Evolutionary conservation across 2,888 invertebrate species (phyloP).

Genomic region (Drosophila percnosoma): DNA sequence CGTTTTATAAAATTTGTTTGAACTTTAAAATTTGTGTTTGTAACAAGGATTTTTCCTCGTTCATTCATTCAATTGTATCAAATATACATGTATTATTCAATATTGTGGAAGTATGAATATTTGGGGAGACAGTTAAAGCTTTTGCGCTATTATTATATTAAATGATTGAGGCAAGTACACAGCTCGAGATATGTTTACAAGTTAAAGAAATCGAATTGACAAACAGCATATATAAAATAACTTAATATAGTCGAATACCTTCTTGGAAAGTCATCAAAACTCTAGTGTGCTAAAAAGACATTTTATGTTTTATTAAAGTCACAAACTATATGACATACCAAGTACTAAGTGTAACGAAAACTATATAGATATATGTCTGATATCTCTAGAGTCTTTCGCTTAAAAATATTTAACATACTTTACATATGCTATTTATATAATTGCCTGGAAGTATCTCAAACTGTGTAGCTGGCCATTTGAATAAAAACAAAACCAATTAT

Average conservation of each 20-base stretch:
- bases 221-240: neutral
- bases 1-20: constrained; percentile 33
- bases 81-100: constrained; percentile 17
- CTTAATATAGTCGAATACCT: neutral
- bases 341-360: neutral
- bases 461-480: constrained; percentile 17
- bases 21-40: constrained; percentile 31
- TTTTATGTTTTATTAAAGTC: neutral
- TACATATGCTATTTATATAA: neutral
- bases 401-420: neutral
- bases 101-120: constrained; percentile 12
- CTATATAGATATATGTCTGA: neutral
- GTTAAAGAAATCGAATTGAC: neutral
- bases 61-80: constrained; percentile 29
- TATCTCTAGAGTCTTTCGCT: neutral
- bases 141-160: constrained; percentile 14
- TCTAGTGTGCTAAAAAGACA: neutral
- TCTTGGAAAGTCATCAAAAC: neutral
- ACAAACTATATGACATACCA: neutral
- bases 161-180: constrained; percentile 10
- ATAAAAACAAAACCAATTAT: neutral
- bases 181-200: constrained; percentile 19
- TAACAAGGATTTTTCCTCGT: constrained; percentile 26
- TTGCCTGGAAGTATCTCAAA: constrained; percentile 4
- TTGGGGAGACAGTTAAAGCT: constrained; percentile 7